Evolutionary conservation across 2,888 invertebrate species (phyloP).

Genomic region (Nesidiocoris tenuis): DNA sequence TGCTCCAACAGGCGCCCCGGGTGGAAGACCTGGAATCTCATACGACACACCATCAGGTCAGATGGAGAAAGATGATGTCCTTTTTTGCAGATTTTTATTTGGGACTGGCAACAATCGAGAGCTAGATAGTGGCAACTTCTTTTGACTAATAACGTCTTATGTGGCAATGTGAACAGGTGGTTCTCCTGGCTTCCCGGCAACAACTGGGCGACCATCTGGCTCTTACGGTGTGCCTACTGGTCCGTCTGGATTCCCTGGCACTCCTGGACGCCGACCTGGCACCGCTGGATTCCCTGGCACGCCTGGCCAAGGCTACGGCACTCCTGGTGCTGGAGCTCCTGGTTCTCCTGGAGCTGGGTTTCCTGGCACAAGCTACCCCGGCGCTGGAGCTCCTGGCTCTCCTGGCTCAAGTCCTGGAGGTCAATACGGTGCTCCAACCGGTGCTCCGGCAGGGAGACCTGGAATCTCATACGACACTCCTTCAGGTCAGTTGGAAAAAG

Average conservation of each 20-base stretch:
- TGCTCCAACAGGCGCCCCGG: neutral
- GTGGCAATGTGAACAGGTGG: neutral
- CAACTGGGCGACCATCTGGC: neutral
- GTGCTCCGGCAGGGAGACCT: constrained; percentile 27
- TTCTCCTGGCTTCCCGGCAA: neutral
- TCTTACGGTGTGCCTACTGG: too few relatives aligned
- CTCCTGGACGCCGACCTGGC: constrained; percentile 44
- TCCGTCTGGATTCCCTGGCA: constrained; percentile 35
- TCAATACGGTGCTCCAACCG: neutral
- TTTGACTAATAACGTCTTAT: too few relatives aligned
- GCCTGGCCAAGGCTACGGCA: constrained; percentile 25
- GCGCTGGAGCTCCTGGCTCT: constrained; percentile 14
- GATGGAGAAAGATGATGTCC: constrained; percentile 35
- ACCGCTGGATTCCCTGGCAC: constrained; percentile 2
- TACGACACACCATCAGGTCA: constrained; percentile 31
- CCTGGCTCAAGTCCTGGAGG: constrained; percentile 28
- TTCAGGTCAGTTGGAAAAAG: constrained; percentile 38
- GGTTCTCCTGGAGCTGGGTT: constrained; percentile 23
- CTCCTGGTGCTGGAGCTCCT: constrained; percentile 24
- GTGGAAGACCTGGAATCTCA: constrained; percentile 32
- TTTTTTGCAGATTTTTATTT: neutral
- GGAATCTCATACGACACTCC: constrained; percentile 37
- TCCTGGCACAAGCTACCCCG: neutral
- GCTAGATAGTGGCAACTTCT: too few relatives aligned
- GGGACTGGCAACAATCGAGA: neutral